These are phyloP conservation scores for Phaethornis superciliosus DNA, from an alignment of 2,113 vertebrate genomes.

Conservation along the genomic window DNA sequence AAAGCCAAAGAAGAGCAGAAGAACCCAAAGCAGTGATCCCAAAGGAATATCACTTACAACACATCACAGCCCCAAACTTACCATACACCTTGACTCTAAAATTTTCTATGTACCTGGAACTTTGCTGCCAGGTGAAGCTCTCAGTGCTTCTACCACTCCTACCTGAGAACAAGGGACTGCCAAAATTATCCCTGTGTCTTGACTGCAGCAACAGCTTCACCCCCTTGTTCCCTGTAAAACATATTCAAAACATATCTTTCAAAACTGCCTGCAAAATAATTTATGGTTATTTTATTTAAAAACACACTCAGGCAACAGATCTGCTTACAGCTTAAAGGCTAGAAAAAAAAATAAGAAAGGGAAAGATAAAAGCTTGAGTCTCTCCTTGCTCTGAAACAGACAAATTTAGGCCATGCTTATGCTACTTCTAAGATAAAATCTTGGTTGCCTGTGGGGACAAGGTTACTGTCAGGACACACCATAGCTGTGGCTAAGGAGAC, in stretches of 20 bases:
- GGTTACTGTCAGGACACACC: no score
- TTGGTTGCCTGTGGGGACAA: background rate
- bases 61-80: background rate
- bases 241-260: background rate
- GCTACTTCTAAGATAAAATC: background rate
- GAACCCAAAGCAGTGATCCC: background rate
- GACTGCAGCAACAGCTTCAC: background rate
- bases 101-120: background rate
- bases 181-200: background rate
- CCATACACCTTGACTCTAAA: background rate
- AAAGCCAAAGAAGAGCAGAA: background rate
- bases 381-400: background rate
- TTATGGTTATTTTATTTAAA: background rate
- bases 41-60: background rate
- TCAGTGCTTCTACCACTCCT: background rate
- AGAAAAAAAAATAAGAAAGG: background rate
- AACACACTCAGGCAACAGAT: background rate
- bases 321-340: background rate
- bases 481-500: background rate
- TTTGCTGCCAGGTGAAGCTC: background rate
- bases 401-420: background rate
- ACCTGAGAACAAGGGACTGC: rapidly evolving
- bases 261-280: background rate
- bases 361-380: background rate
- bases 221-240: background rate